Percentiles rank a stretch among this genome's conserved stretches.
These are phyloP conservation scores for Menidia beryllina DNA, from an alignment of 2,113 vertebrate genomes.

Conservation along the genomic window DNA sequence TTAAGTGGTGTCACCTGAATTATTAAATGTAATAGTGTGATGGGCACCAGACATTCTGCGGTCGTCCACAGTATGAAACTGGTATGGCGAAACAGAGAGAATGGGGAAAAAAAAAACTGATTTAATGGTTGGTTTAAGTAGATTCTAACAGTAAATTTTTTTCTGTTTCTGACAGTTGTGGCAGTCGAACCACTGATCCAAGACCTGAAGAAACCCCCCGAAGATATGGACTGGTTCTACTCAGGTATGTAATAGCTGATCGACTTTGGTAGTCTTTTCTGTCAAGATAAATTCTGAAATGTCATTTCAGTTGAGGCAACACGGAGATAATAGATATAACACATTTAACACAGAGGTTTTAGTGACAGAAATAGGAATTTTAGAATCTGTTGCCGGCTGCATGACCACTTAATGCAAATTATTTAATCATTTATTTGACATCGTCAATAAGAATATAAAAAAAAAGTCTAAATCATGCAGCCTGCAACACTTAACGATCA, in stretches of 20 bases:
- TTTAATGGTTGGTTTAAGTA: background rate
- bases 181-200: slow-evolving; percentile 58
- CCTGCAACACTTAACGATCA: slow-evolving; percentile 2
- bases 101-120: background rate
- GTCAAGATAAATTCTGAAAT: background rate
- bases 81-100: background rate
- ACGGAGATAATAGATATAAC: background rate
- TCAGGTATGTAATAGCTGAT: slow-evolving; percentile 67
- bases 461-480: slow-evolving; percentile 1
- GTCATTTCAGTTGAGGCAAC: background rate
- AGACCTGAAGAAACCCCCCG: slow-evolving; percentile 69
- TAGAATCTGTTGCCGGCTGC: background rate
- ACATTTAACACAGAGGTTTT: background rate
- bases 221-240: slow-evolving; percentile 81
- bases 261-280: background rate
- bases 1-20: background rate
- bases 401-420: background rate
- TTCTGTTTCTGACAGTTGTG: slow-evolving; percentile 42
- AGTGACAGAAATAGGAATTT: background rate
- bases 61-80: background rate
- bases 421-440: slow-evolving; percentile 2
- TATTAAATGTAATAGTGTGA: background rate
- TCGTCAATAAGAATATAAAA: background rate
- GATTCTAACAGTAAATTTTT: background rate
- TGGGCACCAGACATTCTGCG: background rate